These are phyloP conservation scores for Dreissena rostriformis DNA, from an alignment of 1,140 invertebrate species.

Conservation along the genomic window DNA sequence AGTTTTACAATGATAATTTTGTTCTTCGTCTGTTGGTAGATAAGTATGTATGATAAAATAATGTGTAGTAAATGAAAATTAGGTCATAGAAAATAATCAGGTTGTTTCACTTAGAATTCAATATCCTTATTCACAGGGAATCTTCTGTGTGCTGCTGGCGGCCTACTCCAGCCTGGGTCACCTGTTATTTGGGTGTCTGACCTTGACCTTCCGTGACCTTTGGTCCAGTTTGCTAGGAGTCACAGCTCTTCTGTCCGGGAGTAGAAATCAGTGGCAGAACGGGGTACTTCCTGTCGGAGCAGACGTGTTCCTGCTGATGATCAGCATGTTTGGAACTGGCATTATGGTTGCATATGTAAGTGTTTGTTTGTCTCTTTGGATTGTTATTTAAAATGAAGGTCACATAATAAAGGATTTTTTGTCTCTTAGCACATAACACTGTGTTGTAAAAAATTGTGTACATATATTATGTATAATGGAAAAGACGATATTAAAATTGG, in stretches of 20 bases:
- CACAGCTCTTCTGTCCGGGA: slow-evolving; percentile 67
- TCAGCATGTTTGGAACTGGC: slow-evolving; percentile 68
- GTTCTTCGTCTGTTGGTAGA: no score
- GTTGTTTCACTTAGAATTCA: neutral
- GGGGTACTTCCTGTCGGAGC: slow-evolving; percentile 36
- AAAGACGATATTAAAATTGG: no score
- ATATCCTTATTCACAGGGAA: slow-evolving; percentile 62
- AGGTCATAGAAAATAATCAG: no score
- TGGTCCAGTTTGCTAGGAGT: slow-evolving; percentile 71
- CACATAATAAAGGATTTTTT: no score
- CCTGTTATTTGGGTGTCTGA: slow-evolving; percentile 71
- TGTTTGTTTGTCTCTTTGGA: slow-evolving; percentile 19
- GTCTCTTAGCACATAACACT: no score
- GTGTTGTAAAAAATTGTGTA: no score
- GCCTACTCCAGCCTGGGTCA: slow-evolving; percentile 72
- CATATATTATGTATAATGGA: no score
- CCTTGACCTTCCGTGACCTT: slow-evolving; percentile 66
- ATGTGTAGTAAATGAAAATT: no score
- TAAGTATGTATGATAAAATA: no score
- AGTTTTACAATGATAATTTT: no score
- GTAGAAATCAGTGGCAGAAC: slow-evolving; percentile 49
- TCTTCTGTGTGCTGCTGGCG: slow-evolving; percentile 69
- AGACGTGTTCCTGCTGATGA: slow-evolving; percentile 69
- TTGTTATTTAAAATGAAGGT: no score
- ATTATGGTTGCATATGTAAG: slow-evolving; percentile 77